Evolutionary conservation across 2,113 vertebrate species (phyloP).

Genomic region (Odocoileus hemionus): DNA sequence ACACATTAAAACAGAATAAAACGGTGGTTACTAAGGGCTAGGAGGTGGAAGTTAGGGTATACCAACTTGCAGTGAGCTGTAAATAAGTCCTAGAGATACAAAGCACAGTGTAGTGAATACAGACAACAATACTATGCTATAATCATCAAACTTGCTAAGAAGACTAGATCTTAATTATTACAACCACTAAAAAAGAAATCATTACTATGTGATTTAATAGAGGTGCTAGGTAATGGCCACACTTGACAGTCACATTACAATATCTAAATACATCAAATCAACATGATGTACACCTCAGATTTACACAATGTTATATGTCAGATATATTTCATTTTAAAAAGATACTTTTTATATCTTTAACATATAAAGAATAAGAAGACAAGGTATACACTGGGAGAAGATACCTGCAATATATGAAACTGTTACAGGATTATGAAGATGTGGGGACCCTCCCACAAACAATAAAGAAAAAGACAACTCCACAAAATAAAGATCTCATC

Average conservation of each 20-base stretch:
- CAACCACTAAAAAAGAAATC: not conserved
- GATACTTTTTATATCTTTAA: not conserved
- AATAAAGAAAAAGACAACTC: not conserved
- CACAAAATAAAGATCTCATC: not conserved
- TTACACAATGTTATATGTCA: not conserved
- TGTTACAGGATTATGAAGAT: not conserved
- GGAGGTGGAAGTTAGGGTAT: not conserved
- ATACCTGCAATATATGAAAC: not conserved
- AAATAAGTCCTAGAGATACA: not conserved
- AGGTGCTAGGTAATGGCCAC: not conserved
- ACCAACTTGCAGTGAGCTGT: not conserved
- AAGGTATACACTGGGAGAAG: not conserved
- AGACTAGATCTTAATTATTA: not conserved
- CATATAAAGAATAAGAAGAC: not conserved
- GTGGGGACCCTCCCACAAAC: not conserved
- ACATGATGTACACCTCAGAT: not conserved
- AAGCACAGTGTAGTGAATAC: not conserved
- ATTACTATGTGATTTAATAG: not conserved
- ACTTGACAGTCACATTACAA: not conserved
- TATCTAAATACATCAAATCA: not conserved
- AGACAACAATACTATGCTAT: not conserved
- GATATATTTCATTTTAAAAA: not conserved
- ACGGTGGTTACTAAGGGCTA: not conserved
- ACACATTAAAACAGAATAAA: not conserved
- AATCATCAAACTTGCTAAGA: not conserved